Base-by-base conservation (phyloP, 2,888 invertebrate genomes). In the Drosophila anceps region DNA sequence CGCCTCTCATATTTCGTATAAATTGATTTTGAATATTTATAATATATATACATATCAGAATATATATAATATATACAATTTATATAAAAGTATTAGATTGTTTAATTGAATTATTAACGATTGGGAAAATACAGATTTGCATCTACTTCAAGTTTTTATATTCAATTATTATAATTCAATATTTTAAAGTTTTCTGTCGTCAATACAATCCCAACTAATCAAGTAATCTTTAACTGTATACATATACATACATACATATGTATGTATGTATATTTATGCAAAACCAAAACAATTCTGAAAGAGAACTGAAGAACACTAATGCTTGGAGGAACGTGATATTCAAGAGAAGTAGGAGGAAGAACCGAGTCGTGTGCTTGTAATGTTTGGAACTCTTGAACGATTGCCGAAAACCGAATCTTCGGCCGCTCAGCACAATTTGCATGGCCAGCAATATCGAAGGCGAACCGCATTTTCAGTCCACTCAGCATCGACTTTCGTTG, bases 381-480 rank as follows among this genome's bases (percentile, higher is more conserved):
- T 29, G 65, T 57, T 69, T 60, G 63, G 4, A 63, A 15, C 18
- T 44, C 39, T 44, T 35, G 12, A 50, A 39, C 29, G 29, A 20
- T n/a, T 39, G 46, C 58, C 62, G 48, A 61, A 66, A 44, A 44
- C 13, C 31, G 15, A 77, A 60, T 73, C 67, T 67, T 53, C 46
- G 39, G 29, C 51, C 29, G 46, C 46, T 61, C 31, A 46, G 31
- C 53, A 44, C 70, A 65, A 81, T 81, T 79, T 81, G 81, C 79
- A 79, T 79, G 64, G 58, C 37, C 69, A 79, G 79, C 79, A 79
- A 59, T 75, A 75, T 62, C 68, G 44, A 27, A 59, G 44, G 60
- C 61, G 63, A 79, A 76, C 68, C 68, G 65, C 48, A 68, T 78
- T 76, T 78, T 78, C 68, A 76, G 81, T 69, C 73, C 67, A 81